Base-by-base conservation (phyloP, 1,140 invertebrate genomes). In the Phymorhynchus buccinoides region DNA sequence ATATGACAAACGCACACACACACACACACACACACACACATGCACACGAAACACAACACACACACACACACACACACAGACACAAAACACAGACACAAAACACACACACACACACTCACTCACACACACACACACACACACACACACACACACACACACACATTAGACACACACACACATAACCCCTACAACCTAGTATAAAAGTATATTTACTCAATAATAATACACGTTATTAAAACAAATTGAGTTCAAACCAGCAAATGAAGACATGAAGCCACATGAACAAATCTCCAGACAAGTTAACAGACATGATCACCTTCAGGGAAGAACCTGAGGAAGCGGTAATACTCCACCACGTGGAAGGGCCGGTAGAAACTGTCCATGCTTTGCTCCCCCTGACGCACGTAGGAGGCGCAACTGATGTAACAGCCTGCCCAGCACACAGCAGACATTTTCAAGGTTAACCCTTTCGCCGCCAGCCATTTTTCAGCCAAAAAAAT, bases 351-450 rank as follows among this genome's bases (percentile, higher is more conserved):
- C 35, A 99, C 96, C 52, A 98, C 92, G 94, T 98, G 97, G 95
- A 97, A 98, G 0, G 97, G 97, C 83, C 96, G 95, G 93, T 98
- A 98, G 92, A 96, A 97, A 87, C 96, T 95, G 94, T 99, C 97
- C 81, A 98, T 97, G 92, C 96, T 96, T 93, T 97, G 96, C 94
- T 98, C 97, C 39, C 98, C 98, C 91, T 96, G 95, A 83, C 98
- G 94, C 78, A 98, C 94, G 93, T 99, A 99, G 35, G 96, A 96
- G 73, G 96, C 97, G 94, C 97, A 97, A 93, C 97, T 97, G 86
- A 99, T 98, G 93, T 99, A 99, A 93, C 92, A 93, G 35, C 94
- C 94, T 94, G 87, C 22, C 22, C 7, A 48, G 6, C 44, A 48
- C 18, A 48, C 44, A 6, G 18, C 44, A 48, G 6, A 48, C 6